These are phyloP conservation scores for Drosophila triauraria DNA, from an alignment of 1,140 invertebrate genomes.

Conservation along the genomic window DNA sequence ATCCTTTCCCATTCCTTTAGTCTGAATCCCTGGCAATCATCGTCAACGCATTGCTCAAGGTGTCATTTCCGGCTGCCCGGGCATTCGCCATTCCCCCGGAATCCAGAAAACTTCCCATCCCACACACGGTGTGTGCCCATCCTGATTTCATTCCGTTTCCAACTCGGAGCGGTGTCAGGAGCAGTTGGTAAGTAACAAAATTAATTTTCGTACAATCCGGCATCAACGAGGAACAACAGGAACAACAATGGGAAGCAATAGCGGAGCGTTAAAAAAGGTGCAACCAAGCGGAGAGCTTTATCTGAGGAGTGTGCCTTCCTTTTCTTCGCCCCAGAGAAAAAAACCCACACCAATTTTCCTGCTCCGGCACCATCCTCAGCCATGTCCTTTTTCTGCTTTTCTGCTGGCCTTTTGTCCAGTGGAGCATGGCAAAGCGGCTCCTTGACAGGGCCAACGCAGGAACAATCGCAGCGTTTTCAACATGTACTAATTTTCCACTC, in stretches of 20 bases:
- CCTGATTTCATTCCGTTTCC: slow-evolving; percentile 27
- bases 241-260: slow-evolving; percentile 59
- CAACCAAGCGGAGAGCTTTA: slow-evolving; percentile 66
- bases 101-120: slow-evolving; percentile 3
- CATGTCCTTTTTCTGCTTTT: slow-evolving; percentile 14
- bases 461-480: slow-evolving; percentile 76
- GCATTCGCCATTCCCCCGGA: slow-evolving; percentile 25
- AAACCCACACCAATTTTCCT: neutral
- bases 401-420: slow-evolving; percentile 64
- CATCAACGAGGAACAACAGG: slow-evolving; percentile 62
- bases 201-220: slow-evolving; percentile 78
- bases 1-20: slow-evolving; percentile 11
- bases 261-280: slow-evolving; percentile 72
- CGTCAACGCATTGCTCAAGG: slow-evolving; percentile 62
- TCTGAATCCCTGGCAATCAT: slow-evolving; percentile 48
- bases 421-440: slow-evolving; percentile 58
- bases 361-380: neutral
- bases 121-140: neutral
- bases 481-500: slow-evolving; percentile 84
- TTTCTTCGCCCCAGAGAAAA: neutral
- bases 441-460: slow-evolving; percentile 49
- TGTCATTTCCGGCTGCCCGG: slow-evolving; percentile 63
- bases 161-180: slow-evolving; percentile 53
- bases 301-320: slow-evolving; percentile 50
- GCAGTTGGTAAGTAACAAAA: slow-evolving; percentile 78